Base-by-base conservation (phyloP, 2,797 vertebrate species). In the Phataginus tetradactyla region DNA sequence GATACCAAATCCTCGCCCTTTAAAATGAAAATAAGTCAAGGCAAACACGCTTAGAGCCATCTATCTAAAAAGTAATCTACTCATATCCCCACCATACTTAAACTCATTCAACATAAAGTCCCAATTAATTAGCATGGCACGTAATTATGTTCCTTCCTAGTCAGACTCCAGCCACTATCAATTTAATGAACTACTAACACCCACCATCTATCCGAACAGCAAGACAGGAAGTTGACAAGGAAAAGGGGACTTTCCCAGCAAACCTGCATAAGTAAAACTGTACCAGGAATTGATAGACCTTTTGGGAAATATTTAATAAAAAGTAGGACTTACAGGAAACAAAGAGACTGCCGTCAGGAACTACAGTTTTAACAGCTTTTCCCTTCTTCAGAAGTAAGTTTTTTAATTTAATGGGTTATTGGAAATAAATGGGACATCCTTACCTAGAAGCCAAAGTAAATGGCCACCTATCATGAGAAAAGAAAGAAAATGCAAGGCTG, bases 291-390 rank as follows among this genome's bases (percentile, higher is more conserved):
- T 72, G 45, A 74, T 1, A 37, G 34, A 69, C 2, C 15, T 91
- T 89, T 63, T 0, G 15, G 39, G n/a, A 86, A 78, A 75, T 42
- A 4, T 72, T 78, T 93, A 84, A 27, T 4, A 18, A 61, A 90
- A n/a, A 86, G 59, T 15, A 90, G 15, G 17, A 45, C 69, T 94
- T 91, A 59, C 20, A 45, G 59, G 32, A 80, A 93, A 39, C 10
- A 55, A 83, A 88, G 27, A 92, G 8, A 69, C 8, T 87, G 20
- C 5, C 29, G 20, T 86, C 37, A 78, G 49, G 6, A 96, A 84
- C 32, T 81, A 94, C 92, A 93, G 42, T 64, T 92, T 92, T 53
- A 81, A 39, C 2, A 81, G 37, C n/a, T 55, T 32, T 80, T 68
- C 39, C 4, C 14, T 57, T 83, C 64, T 90, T 18, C 45, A 63